A percentile compares a stretch with the other conserved stretches of the same genome.
These are phyloP conservation scores for Diplazon laetatorius DNA, from an alignment of 2,888 invertebrate species.

Conservation along the genomic window DNA sequence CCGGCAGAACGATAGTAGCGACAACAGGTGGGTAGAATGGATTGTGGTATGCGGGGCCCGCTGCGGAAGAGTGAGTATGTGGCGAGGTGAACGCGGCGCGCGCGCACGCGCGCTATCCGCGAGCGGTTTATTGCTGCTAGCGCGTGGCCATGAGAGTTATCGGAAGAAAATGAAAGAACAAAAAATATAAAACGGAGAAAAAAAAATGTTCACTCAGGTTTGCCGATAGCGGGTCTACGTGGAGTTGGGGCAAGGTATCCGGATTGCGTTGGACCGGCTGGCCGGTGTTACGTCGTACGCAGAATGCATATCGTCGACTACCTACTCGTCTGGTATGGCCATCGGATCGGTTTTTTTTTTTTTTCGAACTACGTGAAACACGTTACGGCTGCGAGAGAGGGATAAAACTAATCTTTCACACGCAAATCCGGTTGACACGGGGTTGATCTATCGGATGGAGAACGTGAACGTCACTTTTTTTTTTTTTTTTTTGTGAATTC, in stretches of 20 bases:
- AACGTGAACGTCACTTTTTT: too few relatives aligned
- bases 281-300: slow-evolving; percentile 27
- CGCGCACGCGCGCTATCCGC: slow-evolving; percentile 12
- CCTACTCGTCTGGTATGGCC: slow-evolving; percentile 3
- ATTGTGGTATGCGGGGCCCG: background rate
- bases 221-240: slow-evolving; percentile 60
- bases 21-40: slow-evolving; percentile 71
- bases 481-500: too few relatives aligned
- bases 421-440: too few relatives aligned
- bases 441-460: too few relatives aligned
- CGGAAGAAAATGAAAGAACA: too few relatives aligned
- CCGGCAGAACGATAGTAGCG: slow-evolving; percentile 53
- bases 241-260: slow-evolving; percentile 31
- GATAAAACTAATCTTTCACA: background rate
- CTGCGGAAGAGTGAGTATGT: too few relatives aligned
- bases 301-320: slow-evolving; percentile 9
- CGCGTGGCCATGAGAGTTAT: slow-evolving; percentile 58
- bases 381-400: background rate
- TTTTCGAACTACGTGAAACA: too few relatives aligned
- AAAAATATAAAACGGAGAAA: too few relatives aligned
- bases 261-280: slow-evolving; percentile 20
- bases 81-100: background rate
- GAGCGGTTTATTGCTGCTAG: slow-evolving; percentile 27
- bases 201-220: slow-evolving; percentile 55
- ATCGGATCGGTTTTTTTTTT: slow-evolving; percentile 8